Evolutionary conservation across 2,888 invertebrate genomes (phyloP), one percentile per base, ranked within the genome.

Genomic region (Cabera pusaria): DNA sequence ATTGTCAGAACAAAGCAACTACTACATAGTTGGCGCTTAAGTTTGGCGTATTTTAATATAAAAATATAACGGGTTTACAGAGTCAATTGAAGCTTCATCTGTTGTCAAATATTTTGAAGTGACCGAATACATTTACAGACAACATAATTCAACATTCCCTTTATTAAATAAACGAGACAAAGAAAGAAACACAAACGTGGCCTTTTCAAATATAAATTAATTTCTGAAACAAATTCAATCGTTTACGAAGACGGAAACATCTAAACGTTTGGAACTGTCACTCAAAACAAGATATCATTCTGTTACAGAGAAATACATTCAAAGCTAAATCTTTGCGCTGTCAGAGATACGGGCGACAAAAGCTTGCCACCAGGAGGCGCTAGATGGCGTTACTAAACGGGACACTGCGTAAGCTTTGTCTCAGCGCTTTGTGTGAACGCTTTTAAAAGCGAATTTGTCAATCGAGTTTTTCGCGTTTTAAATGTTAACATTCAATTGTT

Each of bases 391-490:
- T n/a, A n/a, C n/a, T n/a, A n/a, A n/a, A n/a, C n/a, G n/a, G n/a
- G n/a, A n/a, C n/a, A n/a, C n/a, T n/a, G n/a, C n/a, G n/a, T n/a
- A n/a, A n/a, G n/a, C n/a, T n/a, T n/a, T n/a, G n/a, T n/a, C n/a
- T n/a, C n/a, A n/a, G n/a, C n/a, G n/a, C n/a, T n/a, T n/a, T n/a
- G n/a, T n/a, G n/a, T n/a, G n/a, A 47, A 43, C 38, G 39, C 56
- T 56, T 59, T 57, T 51, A 49, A 53, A 44, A 34, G 40, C 10
- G 48, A 54, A 53, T 59, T 58, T 53, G 44, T 47, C 49, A 8
- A 8, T 12, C 9, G n/a, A 7, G 3, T 20, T 24, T 28, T 19
- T 23, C 18, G 11, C 6, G 7, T 20, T 9, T 27, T 9, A n/a
- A n/a, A n/a, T n/a, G n/a, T n/a, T n/a, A n/a, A n/a, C n/a, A n/a